Evolutionary conservation across 1,140 invertebrate species (phyloP).

Genomic region (Vanessa atalanta): DNA sequence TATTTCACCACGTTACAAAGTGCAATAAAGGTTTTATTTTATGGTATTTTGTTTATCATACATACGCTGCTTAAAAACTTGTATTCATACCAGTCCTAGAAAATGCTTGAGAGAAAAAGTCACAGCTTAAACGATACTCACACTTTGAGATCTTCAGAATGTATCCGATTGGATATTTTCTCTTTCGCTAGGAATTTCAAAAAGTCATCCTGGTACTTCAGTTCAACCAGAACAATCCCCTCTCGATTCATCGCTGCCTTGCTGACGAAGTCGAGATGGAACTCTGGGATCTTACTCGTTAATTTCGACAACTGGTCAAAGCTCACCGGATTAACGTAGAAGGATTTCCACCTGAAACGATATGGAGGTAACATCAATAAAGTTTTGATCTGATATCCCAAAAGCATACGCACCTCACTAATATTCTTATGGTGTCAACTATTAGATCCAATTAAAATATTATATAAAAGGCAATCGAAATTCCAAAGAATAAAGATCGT

Average conservation of each 20-base stretch:
- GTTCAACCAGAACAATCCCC: conserved; percentile 57
- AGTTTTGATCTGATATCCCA: background rate
- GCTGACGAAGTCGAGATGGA: conserved; percentile 51
- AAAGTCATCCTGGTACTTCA: conserved; percentile 47
- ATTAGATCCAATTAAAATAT: background rate
- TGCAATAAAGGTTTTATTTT: no score
- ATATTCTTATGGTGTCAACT: background rate
- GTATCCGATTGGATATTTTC: conserved; percentile 48
- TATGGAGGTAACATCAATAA: no score
- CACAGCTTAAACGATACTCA: conserved; percentile 31
- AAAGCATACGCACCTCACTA: background rate
- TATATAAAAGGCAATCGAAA: background rate
- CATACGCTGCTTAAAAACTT: background rate
- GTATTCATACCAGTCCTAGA: background rate
- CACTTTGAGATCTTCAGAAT: conserved; percentile 51
- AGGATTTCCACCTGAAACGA: conserved; percentile 42
- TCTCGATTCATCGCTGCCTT: conserved; percentile 43
- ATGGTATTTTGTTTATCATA: no score
- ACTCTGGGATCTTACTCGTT: conserved; percentile 12
- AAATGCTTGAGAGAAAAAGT: background rate
- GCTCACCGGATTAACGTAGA: conserved; percentile 49
- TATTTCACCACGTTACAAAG: no score
- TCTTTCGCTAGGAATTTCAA: conserved; percentile 33
- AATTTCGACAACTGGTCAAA: conserved; percentile 38
- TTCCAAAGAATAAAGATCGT: no score